phyloP scores from a whole-genome alignment of 2,888 invertebrate genomes.

The Drosophila melanocephala region DNA sequence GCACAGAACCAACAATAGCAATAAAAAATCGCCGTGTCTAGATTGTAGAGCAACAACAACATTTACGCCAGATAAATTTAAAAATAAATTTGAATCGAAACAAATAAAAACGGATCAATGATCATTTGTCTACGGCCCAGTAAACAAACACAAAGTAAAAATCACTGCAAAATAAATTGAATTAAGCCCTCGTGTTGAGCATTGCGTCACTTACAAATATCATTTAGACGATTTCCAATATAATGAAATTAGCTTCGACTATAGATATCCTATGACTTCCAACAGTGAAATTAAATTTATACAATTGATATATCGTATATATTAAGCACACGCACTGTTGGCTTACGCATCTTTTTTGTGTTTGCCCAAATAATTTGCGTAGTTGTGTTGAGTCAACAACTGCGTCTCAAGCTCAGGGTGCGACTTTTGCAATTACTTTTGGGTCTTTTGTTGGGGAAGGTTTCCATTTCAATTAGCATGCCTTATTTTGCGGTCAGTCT shows the following conservation, averaged over 20 bases:
- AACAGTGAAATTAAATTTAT: conserved; percentile 35
- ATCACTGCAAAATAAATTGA: conserved; percentile 30
- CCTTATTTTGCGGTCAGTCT: conserved; percentile 61
- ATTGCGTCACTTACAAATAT: conserved; percentile 64
- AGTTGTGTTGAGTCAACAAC: conserved; percentile 26
- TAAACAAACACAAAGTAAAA: conserved; percentile 45
- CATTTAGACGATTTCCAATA: conserved; percentile 34
- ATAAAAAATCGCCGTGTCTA: conserved; percentile 37
- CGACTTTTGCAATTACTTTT: conserved; percentile 29
- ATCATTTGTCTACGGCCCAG: conserved; percentile 42
- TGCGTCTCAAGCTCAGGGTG: conserved; percentile 17
- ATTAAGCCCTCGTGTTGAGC: conserved; percentile 30
- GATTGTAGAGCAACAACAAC: conserved; percentile 44
- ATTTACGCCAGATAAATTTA: conserved; percentile 27
- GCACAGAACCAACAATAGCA: conserved; percentile 25
- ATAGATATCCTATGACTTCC: conserved; percentile 8
- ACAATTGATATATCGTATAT: not conserved
- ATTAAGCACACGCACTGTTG: conserved; percentile 40
- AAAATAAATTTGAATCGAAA: conserved; percentile 39
- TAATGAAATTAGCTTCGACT: conserved; percentile 26
- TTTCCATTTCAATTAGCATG: conserved; percentile 68
- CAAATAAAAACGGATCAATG: conserved; percentile 28
- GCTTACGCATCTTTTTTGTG: conserved; percentile 44
- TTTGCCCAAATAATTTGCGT: conserved; percentile 47
- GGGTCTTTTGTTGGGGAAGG: conserved; percentile 40